A percentile compares a stretch with the other conserved stretches of the same genome.
Conservation (phyloP, 2,113 vertebrate species). For the Tor tambroides region DNA sequence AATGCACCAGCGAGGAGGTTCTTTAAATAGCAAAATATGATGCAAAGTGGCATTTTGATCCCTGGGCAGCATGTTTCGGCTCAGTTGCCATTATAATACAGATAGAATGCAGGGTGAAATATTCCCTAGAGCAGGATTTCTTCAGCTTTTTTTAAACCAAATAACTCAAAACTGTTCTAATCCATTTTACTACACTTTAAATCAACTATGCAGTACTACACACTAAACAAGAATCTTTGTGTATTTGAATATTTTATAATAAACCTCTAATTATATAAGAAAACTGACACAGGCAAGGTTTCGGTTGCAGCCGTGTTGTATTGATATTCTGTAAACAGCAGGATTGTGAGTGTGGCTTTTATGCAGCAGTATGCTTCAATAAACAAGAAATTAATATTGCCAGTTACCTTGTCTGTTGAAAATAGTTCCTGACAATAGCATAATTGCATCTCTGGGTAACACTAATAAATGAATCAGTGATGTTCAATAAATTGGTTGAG, state of each 20-base stretch:
- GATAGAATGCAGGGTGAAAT: slow-evolving; percentile 5
- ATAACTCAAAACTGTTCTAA: not conserved
- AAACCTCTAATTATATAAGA: not conserved
- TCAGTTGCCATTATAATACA: slow-evolving; percentile 8
- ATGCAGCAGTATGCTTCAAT: not conserved
- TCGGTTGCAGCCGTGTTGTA: not conserved
- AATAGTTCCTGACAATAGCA: not conserved
- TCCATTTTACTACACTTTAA: not conserved
- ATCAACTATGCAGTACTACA: not conserved
- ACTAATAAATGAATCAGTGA: not conserved
- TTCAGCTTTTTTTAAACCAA: not conserved
- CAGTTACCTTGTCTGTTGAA: not conserved
- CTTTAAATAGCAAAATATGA: slow-evolving; percentile 40
- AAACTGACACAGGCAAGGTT: not conserved
- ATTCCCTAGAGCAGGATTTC: slow-evolving; percentile 8
- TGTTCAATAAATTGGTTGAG: not conserved
- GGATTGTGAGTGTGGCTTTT: not conserved
- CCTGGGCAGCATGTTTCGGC: slow-evolving; percentile 5
- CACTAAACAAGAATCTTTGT: not conserved
- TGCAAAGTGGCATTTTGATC: slow-evolving; percentile 45
- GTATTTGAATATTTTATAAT: not conserved
- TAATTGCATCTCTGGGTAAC: not conserved
- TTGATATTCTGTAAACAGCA: not conserved
- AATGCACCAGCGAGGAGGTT: slow-evolving; percentile 30
- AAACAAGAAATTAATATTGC: not conserved